Percentiles rank a stretch among this genome's conserved stretches.
Evolutionary conservation across 53 echinoderm and acorn worm genomes (phyloP).

Genomic region (Pentamera pediparva): DNA sequence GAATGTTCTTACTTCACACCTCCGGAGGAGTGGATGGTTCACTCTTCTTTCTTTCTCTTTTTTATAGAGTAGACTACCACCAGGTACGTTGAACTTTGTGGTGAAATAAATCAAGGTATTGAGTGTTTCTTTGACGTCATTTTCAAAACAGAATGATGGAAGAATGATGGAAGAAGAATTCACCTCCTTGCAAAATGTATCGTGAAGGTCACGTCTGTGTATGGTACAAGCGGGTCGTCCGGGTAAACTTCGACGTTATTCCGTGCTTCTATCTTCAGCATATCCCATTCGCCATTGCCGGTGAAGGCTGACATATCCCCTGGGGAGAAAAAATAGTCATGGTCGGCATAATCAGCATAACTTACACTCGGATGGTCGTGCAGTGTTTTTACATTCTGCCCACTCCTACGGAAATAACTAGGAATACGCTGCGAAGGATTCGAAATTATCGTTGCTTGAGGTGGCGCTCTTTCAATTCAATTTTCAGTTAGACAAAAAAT

Average conservation of each 20-base stretch:
- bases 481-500: too few species aligned
- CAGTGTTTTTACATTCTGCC: too few species aligned
- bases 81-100: neutral
- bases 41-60: neutral
- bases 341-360: too few species aligned
- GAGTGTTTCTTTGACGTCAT: neutral
- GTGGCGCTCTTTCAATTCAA: too few species aligned
- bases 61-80: neutral
- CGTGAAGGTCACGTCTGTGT: conserved; percentile 78
- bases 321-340: conserved; percentile 19
- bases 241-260: conserved; percentile 92
- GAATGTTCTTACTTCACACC: too few species aligned
- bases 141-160: too few species aligned
- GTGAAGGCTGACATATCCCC: conserved; percentile 73
- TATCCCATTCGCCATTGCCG: conserved; percentile 97
- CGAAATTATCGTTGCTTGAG: too few species aligned
- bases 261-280: conserved; percentile 50
- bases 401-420: too few species aligned
- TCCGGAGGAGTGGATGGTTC: too few species aligned
- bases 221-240: conserved; percentile 84
- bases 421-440: too few species aligned
- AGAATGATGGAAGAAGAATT: neutral
- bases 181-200: conserved; percentile 62
- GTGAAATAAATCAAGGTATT: too few species aligned
- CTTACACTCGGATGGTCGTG: too few species aligned